phyloP scores from a whole-genome alignment of 2,797 vertebrate genomes.

The Pyrocephalus nanus region DNA sequence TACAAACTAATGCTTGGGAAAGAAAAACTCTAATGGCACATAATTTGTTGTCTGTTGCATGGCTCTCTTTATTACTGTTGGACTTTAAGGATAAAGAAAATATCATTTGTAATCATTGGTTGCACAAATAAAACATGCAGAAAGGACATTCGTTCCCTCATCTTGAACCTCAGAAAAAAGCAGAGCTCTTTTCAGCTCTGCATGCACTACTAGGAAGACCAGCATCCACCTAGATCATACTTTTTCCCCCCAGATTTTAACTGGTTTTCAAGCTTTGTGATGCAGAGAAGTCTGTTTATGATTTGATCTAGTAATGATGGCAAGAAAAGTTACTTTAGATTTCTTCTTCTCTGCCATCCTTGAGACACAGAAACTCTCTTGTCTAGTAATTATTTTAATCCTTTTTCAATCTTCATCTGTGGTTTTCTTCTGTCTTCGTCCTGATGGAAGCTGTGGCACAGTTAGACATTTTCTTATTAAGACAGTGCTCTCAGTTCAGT shows the following conservation, averaged over 20 bases:
- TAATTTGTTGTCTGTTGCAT: neutral
- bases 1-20: neutral
- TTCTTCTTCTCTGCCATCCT: neutral
- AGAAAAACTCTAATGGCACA: neutral
- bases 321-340: neutral
- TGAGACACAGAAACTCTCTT: neutral
- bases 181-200: neutral
- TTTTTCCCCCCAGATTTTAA: neutral
- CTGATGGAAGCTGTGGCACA: neutral
- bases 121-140: neutral
- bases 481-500: neutral
- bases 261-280: neutral
- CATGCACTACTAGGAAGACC: neutral
- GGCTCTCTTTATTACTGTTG: neutral
- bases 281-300: neutral
- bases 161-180: neutral
- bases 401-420: neutral
- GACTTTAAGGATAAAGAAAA: constrained; percentile 15
- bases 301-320: neutral
- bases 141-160: neutral
- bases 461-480: neutral
- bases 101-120: neutral
- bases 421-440: neutral
- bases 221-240: neutral
- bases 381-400: neutral